Conservation (phyloP, 1,140 invertebrate genomes). For the Dolichoris vasculosae region DNA sequence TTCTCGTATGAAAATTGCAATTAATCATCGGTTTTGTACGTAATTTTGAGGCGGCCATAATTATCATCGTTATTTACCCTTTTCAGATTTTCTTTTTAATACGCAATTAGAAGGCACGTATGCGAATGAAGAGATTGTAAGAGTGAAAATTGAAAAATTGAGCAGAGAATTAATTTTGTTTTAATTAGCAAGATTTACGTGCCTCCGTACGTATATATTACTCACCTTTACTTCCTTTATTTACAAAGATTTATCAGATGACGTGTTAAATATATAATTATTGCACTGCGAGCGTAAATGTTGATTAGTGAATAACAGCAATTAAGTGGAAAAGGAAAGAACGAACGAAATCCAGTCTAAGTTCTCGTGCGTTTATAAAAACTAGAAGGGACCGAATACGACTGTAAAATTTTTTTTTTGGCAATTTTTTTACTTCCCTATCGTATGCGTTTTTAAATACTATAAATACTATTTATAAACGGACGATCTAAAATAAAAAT, state of each 20-base stretch:
- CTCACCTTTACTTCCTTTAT: neutral
- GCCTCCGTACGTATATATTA: neutral
- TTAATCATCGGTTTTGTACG: slow-evolving; percentile 7
- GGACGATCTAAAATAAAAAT: too few relatives aligned
- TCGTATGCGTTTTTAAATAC: too few relatives aligned
- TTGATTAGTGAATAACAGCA: slow-evolving; percentile 18
- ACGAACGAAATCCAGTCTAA: neutral
- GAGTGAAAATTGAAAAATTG: slow-evolving; percentile 9
- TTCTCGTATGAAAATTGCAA: slow-evolving; percentile 1
- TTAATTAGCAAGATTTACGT: slow-evolving; percentile 7
- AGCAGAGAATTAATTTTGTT: slow-evolving; percentile 13
- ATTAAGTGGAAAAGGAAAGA: neutral
- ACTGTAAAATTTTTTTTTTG: too few relatives aligned
- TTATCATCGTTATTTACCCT: slow-evolving; percentile 5
- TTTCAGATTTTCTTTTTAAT: neutral
- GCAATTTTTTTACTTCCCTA: too few relatives aligned
- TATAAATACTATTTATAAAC: too few relatives aligned
- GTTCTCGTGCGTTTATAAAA: slow-evolving; percentile 5
- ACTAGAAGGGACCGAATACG: neutral
- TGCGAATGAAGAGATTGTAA: neutral
- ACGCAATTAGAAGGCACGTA: neutral
- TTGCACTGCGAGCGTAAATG: neutral
- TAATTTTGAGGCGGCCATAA: slow-evolving; percentile 26
- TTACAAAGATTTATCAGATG: neutral
- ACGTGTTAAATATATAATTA: slow-evolving; percentile 12